A percentile compares a stretch with the other conserved stretches of the same genome.
Evolutionary conservation across 2,113 vertebrate species (phyloP).

Genomic region (Dinomys branickii): DNA sequence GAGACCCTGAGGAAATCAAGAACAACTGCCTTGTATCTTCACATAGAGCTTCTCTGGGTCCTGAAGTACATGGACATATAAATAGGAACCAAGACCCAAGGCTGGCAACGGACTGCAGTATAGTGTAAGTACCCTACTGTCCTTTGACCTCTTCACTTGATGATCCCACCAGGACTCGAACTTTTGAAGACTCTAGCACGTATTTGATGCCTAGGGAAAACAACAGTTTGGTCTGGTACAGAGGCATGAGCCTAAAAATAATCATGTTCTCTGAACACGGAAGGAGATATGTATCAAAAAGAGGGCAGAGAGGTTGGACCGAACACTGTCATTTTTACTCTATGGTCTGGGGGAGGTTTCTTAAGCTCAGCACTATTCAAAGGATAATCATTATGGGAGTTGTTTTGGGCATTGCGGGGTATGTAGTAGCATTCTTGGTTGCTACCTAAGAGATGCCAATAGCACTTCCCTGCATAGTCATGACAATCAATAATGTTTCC

Average conservation of each 20-base stretch:
- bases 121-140: neutral
- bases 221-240: neutral
- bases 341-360: neutral
- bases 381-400: neutral
- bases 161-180: neutral
- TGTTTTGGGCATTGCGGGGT: neutral
- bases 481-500: neutral
- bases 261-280: neutral
- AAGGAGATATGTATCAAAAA: neutral
- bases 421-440: neutral
- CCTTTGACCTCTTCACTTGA: neutral
- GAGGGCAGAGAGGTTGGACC: rapidly evolving
- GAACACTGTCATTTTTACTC: neutral
- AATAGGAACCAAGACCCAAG: neutral
- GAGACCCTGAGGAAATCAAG: neutral
- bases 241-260: neutral
- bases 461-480: neutral
- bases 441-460: neutral
- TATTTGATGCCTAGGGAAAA: neutral
- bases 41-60: neutral
- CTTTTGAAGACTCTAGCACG: neutral
- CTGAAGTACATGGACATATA: neutral
- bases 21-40: neutral
- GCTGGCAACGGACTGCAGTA: neutral
- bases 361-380: neutral